Conservation (phyloP, 2,797 vertebrate species). For the Mormyrops attenuatus region DNA sequence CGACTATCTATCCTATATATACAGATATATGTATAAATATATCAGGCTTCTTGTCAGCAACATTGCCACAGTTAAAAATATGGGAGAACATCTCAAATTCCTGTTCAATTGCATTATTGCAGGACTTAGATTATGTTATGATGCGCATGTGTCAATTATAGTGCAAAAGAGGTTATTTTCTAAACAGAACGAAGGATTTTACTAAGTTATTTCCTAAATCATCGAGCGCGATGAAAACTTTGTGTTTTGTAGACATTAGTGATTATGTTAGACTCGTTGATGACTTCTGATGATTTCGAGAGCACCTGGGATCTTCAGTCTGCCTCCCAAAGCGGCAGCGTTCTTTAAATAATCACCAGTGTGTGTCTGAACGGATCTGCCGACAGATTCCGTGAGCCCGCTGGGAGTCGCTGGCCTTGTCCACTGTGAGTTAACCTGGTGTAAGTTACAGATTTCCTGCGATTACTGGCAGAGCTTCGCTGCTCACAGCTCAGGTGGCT, state of each 20-base stretch:
- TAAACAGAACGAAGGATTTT: constrained; percentile 62
- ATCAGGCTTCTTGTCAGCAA: constrained; percentile 53
- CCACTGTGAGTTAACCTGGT: constrained; percentile 4
- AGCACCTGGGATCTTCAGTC: constrained; percentile 49
- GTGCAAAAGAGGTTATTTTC: constrained; percentile 68
- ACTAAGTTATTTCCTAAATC: constrained; percentile 68
- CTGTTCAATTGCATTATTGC: constrained; percentile 61
- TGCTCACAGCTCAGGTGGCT: not conserved
- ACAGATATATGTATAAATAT: constrained; percentile 48
- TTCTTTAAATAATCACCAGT: not conserved
- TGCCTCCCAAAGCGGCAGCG: constrained; percentile 36
- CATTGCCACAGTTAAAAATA: constrained; percentile 53
- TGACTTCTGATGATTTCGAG: constrained; percentile 48
- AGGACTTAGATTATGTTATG: constrained; percentile 60
- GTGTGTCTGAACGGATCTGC: not conserved
- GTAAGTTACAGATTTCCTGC: not conserved
- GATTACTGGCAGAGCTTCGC: not conserved
- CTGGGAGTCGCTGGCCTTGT: not conserved
- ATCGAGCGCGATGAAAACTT: constrained; percentile 56
- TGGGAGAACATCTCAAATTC: constrained; percentile 49
- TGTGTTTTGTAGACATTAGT: constrained; percentile 70
- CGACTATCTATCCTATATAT: constrained; percentile 51
- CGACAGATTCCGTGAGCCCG: not conserved
- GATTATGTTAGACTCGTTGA: constrained; percentile 32
- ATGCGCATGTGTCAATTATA: constrained; percentile 68